phyloP scores from a whole-genome alignment of 2,888 invertebrate genomes.

The Drosophila buzzatii region DNA sequence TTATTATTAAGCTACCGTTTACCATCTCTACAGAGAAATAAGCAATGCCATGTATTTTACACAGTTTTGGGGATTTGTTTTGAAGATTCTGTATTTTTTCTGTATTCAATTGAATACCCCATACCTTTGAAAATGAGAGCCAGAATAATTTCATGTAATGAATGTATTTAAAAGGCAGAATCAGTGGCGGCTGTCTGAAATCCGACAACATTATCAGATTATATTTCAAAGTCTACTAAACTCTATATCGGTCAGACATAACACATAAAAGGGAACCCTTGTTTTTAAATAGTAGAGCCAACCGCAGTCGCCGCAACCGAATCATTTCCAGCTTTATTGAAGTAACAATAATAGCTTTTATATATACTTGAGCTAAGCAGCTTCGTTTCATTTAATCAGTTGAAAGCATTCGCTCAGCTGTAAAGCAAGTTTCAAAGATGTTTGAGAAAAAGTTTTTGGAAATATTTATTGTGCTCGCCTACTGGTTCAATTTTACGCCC shows the following conservation, averaged over 20 bases:
- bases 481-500: slow-evolving; percentile 19
- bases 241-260: neutral
- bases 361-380: neutral
- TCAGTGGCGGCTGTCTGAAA: no score
- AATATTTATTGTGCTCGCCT: slow-evolving; percentile 5
- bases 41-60: no score
- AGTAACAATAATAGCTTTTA: neutral
- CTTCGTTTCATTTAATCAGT: slow-evolving; percentile 7
- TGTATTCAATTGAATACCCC: no score
- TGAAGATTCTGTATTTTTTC: no score
- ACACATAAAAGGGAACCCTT: neutral
- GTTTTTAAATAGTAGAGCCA: neutral
- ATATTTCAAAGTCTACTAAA: neutral
- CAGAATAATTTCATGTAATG: no score
- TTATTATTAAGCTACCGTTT: neutral
- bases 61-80: no score
- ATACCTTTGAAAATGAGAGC: no score
- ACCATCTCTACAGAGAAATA: neutral
- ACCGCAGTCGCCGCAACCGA: neutral
- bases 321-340: neutral
- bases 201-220: neutral
- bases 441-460: slow-evolving; percentile 36
- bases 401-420: neutral
- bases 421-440: slow-evolving; percentile 15
- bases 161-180: no score